Evolutionary conservation across 2,797 vertebrate species (phyloP).

Genomic region (Parambassis ranga): DNA sequence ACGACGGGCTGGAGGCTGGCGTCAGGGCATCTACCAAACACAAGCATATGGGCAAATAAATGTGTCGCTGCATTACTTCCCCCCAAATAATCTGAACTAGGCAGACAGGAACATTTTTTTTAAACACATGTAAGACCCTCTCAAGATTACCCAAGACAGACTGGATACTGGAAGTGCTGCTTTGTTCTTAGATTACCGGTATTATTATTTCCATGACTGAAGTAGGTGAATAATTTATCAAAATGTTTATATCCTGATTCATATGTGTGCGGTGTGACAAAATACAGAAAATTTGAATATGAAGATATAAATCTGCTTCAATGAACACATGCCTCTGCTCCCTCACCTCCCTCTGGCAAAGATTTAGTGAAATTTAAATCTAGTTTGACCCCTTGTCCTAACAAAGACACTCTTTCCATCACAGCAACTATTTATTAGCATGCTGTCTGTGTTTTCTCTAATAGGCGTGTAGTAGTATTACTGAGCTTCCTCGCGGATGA

Average conservation of each 20-base stretch:
- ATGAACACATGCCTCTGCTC: not conserved
- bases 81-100: not conserved
- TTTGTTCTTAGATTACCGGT: too few species aligned
- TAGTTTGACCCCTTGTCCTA: conserved; percentile 16
- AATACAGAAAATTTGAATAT: too few species aligned
- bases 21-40: conserved; percentile 87
- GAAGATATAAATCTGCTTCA: not conserved
- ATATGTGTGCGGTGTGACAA: too few species aligned
- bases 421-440: conserved; percentile 20
- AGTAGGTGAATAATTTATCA: too few species aligned
- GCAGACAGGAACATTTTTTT: too few species aligned
- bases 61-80: not conserved
- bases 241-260: too few species aligned
- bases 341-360: not conserved
- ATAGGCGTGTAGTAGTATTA: conserved; percentile 15
- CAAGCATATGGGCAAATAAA: not conserved
- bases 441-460: not conserved
- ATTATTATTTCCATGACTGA: too few species aligned
- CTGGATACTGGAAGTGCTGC: too few species aligned
- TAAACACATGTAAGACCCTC: too few species aligned
- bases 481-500: conserved; percentile 16
- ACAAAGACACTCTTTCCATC: conserved; percentile 29
- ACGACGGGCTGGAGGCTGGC: conserved; percentile 94
- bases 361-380: not conserved
- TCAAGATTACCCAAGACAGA: too few species aligned